These are phyloP conservation scores for Crocallis elinguaria DNA, from an alignment of 2,888 invertebrate species.

Conservation along the genomic window DNA sequence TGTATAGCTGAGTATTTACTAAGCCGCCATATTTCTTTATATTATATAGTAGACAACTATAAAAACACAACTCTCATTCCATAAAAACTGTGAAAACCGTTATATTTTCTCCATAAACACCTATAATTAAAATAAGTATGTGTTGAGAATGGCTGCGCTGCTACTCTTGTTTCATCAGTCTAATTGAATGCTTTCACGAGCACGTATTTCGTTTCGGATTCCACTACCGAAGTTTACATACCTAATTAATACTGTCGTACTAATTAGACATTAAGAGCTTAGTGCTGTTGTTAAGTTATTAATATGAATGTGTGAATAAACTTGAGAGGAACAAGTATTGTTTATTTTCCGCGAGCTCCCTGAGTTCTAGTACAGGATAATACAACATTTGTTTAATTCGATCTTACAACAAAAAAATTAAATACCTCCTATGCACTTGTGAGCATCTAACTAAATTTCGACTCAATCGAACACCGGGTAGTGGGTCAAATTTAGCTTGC, in stretches of 20 bases:
- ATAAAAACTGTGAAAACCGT: not conserved
- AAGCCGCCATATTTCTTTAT: too few species aligned
- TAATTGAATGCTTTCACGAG: slow-evolving; percentile 10
- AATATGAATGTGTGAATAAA: not conserved
- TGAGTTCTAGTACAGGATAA: too few species aligned
- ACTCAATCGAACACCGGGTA: too few species aligned
- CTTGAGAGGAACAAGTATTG: not conserved
- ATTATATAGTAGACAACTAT: too few species aligned
- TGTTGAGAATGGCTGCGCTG: not conserved
- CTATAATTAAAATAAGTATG: not conserved
- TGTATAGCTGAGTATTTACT: too few species aligned
- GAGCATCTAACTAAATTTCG: too few species aligned
- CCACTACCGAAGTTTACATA: not conserved
- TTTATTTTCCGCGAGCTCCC: not conserved
- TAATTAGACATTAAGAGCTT: not conserved
- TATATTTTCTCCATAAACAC: not conserved
- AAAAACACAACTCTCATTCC: too few species aligned
- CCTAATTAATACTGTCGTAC: not conserved
- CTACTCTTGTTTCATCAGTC: slow-evolving; percentile 9
- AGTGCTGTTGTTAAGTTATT: not conserved
- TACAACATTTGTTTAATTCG: too few species aligned
- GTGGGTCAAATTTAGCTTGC: too few species aligned
- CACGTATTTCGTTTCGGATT: slow-evolving; percentile 9
- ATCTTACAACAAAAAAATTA: too few species aligned
- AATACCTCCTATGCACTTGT: too few species aligned